These are phyloP conservation scores for Volucella inanis DNA, from an alignment of 2,888 invertebrate genomes.

Conservation along the genomic window DNA sequence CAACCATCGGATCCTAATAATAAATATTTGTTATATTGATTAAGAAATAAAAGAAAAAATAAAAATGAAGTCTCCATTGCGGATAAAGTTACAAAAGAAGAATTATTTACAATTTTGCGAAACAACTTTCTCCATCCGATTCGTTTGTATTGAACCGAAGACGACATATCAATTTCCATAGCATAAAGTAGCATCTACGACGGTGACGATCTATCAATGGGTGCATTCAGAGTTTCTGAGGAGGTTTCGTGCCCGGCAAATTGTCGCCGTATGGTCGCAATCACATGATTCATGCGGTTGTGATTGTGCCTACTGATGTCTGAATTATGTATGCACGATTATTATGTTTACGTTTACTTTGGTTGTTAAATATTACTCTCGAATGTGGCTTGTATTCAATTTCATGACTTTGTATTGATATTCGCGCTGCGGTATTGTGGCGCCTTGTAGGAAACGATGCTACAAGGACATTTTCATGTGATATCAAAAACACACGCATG, in stretches of 20 bases:
- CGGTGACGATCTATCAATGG: conserved; percentile 30
- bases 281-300: conserved; percentile 22
- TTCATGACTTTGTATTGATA: conserved; percentile 42
- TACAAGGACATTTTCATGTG: conserved; percentile 49
- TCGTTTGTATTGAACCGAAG: conserved; percentile 40
- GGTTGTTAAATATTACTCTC: conserved; percentile 29
- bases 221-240: conserved; percentile 43
- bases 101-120: conserved; percentile 43
- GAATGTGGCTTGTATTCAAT: conserved; percentile 18
- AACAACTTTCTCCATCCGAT: conserved; percentile 58
- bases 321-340: conserved; percentile 50
- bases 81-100: conserved; percentile 24
- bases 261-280: background rate
- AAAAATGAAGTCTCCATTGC: background rate
- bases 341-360: conserved; percentile 27
- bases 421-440: conserved; percentile 26
- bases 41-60: background rate
- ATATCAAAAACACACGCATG: conserved; percentile 8
- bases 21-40: conserved; percentile 14
- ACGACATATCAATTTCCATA: background rate
- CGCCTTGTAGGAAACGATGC: conserved; percentile 52
- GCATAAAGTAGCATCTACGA: no score
- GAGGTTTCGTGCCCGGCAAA: conserved; percentile 16
- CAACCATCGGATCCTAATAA: conserved; percentile 20
- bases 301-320: conserved; percentile 2